These are phyloP conservation scores for Ectobius pallidus DNA, from an alignment of 2,888 invertebrate species.

Conservation along the genomic window DNA sequence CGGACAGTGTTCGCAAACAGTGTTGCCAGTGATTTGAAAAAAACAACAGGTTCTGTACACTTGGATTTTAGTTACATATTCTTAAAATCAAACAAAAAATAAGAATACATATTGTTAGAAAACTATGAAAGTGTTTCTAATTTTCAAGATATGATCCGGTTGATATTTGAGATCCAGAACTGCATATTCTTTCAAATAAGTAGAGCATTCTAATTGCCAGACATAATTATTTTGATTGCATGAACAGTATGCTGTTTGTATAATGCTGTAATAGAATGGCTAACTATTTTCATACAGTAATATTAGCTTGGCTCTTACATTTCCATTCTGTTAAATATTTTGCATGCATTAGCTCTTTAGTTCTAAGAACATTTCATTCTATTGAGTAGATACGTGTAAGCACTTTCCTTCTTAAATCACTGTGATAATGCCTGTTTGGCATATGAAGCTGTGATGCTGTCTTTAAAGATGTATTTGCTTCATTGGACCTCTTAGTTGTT, in stretches of 20 bases:
- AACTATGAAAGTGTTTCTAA: no score
- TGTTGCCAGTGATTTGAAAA: slow-evolving; percentile 82
- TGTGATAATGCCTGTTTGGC: no score
- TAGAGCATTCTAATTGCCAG: background rate
- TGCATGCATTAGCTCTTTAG: background rate
- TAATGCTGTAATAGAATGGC: background rate
- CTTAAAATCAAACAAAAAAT: background rate
- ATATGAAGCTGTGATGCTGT: no score
- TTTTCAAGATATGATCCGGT: slow-evolving; percentile 11
- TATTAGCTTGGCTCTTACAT: background rate
- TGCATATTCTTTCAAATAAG: no score
- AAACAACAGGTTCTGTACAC: slow-evolving; percentile 35
- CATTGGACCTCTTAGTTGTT: no score
- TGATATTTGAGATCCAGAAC: background rate
- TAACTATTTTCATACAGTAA: background rate
- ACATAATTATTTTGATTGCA: slow-evolving; percentile 9
- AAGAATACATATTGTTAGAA: no score
- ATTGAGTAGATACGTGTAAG: no score
- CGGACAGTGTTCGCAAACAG: slow-evolving; percentile 87
- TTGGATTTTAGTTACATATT: slow-evolving; percentile 4
- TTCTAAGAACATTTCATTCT: no score
- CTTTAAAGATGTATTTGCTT: no score
- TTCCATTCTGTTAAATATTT: background rate
- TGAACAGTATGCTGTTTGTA: slow-evolving; percentile 11
- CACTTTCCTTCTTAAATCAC: no score